Conservation (phyloP, 2,888 invertebrate species). For the Agriopis leucophaearia region DNA sequence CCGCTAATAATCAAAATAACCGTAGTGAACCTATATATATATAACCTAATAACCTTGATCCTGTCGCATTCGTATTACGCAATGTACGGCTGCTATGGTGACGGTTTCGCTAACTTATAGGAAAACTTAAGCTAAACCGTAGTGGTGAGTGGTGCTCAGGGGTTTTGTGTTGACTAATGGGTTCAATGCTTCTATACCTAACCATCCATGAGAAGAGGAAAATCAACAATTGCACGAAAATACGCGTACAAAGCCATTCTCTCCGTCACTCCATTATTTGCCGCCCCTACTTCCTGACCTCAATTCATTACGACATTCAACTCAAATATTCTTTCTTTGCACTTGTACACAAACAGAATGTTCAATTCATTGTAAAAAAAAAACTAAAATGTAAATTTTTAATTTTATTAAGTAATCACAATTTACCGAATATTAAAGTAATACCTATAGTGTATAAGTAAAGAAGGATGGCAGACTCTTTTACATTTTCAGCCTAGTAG, state of each 20-base stretch:
- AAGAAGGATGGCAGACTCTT: no score
- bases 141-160: not conserved
- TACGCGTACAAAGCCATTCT: slow-evolving; percentile 53
- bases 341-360: slow-evolving; percentile 56
- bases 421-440: no score
- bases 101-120: no score
- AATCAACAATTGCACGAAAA: slow-evolving; percentile 52
- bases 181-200: slow-evolving; percentile 49
- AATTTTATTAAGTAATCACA: not conserved
- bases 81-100: no score
- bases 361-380: slow-evolving; percentile 51
- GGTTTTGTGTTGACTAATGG: slow-evolving; percentile 41
- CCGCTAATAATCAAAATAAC: no score
- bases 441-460: no score
- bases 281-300: slow-evolving; percentile 56
- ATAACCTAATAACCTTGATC: no score
- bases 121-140: no score
- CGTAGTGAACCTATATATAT: no score
- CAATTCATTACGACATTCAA: slow-evolving; percentile 61
- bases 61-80: no score
- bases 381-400: no score
- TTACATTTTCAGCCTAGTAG: no score
- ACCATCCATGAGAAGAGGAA: slow-evolving; percentile 51
- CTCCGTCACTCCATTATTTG: slow-evolving; percentile 57
- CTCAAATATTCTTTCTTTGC: slow-evolving; percentile 55